Conservation (phyloP, 2,888 invertebrate genomes). For the Pyralis farinalis region DNA sequence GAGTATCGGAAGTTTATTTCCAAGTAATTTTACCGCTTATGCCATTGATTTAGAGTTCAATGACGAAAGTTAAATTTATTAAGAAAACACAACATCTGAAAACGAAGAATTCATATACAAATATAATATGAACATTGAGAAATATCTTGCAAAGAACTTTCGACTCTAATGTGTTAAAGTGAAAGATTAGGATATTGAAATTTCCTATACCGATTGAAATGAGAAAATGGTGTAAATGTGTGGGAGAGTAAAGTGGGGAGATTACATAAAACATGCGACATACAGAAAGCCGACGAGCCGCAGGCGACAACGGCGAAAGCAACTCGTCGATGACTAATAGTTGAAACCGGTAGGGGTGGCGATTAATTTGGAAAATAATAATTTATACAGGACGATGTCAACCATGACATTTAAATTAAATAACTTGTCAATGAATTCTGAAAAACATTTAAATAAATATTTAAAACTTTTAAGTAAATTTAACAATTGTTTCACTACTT, state of each 20-base stretch:
- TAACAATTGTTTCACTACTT: no score
- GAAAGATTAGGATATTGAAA: conserved; percentile 3
- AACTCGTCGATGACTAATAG: conserved; percentile 49
- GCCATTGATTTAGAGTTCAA: conserved; percentile 23
- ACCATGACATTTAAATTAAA: no score
- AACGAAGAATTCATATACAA: conserved; percentile 21
- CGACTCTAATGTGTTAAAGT: conserved; percentile 7
- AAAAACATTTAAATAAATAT: no score
- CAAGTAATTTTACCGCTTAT: conserved; percentile 33
- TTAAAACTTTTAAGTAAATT: no score
- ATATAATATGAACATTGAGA: neutral
- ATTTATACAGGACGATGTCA: neutral
- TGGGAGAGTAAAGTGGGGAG: conserved; percentile 42
- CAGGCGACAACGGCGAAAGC: conserved; percentile 60
- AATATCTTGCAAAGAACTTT: neutral
- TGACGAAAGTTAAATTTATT: conserved; percentile 20
- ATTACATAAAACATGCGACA: conserved; percentile 65
- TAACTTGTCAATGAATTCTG: no score
- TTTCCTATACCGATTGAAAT: conserved; percentile 11
- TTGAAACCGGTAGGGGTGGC: conserved; percentile 30
- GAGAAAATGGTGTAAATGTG: conserved; percentile 20
- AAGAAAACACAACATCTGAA: conserved; percentile 41
- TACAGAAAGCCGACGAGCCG: conserved; percentile 58
- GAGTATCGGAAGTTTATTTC: conserved; percentile 28
- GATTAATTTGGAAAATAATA: conserved; percentile 17